Evolutionary conservation across 2,888 invertebrate species (phyloP), one percentile per base, ranked within the genome.

Genomic region (Caenorhabditis parvicauda): DNA sequence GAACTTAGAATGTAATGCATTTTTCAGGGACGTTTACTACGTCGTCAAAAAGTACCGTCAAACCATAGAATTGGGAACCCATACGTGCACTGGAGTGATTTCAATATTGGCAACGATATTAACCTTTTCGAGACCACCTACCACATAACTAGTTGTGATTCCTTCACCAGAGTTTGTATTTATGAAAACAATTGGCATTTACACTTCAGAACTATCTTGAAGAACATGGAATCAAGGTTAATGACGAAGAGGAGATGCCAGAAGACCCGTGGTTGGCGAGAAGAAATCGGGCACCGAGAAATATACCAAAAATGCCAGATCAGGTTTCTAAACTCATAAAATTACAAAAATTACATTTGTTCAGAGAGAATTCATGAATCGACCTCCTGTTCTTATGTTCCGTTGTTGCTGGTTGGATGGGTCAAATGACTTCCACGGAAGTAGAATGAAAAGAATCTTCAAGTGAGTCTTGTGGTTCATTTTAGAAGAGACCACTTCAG

Each of bases 361-460:
- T 27, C 55, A 61, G 39, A 17, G 59, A 54, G 59, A 59, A 21
- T 65, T 68, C 53, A 58, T 68, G 19, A 65, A 63, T 7, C 48
- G 61, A 14, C 69, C 69, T 0, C 37, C 56, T 4, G 63, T 60
- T 49, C 43, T 69, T 7, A 52, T 60, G 2, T 69, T 65, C 24
- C 56, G 66, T 0, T 69, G 69, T 32, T 69, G 66, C 32, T 69
- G 69, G 69, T 43, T 69, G 17, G 69, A 69, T 39, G 54, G 53
- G 25, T 56, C 61, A 48, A 66, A 64, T 19, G 69, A 69, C 32
- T 66, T 66, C 27, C 64, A 64, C 41, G 64, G 65, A 5, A 54
- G 59, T 53, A 55, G 61, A 9, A 51, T 66, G 46, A 69, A 64
- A 49, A 49, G 60, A 0, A 51, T 59, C 24, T 63, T 63, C 51